Base-by-base conservation (phyloP, 1,140 invertebrate genomes). In the Plutomurus gul region DNA sequence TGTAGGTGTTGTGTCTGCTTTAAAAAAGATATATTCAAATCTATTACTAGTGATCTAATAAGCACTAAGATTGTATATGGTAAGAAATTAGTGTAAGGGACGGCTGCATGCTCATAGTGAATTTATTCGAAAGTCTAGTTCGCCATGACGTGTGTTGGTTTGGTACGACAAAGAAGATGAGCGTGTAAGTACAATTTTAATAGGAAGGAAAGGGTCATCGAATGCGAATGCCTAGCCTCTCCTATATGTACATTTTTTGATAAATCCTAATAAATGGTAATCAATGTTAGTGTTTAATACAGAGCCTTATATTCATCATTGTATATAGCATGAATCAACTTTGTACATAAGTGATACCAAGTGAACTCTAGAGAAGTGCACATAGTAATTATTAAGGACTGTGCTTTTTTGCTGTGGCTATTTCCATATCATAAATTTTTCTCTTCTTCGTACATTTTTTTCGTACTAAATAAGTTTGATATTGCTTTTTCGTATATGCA, bases 161-260 rank as follows among this genome's bases (percentile, higher is more conserved):
- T 72, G 73, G 47, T 27, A 75, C 30, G 47, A 51, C 20, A 56
- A 79, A 70, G 77, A 75, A 79, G 6, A 60, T 39, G 76, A 78
- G 82, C 76, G 82, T 83, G 82, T 83, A 83, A 83, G 82, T 83
- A 83, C 82, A 83, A 83, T 83, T 82, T 83, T 74, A 77, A 60
- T 65, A 51, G 49, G 81, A 75, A 78, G 81, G 76, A 75, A 46
- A 75, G 60, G 71, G 76, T 33, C 71, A 79, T 79, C 77, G 60
- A 72, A 56, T 75, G 56, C 56, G 73, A 75, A 79, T 65, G 56
- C 78, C 78, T 71, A 75, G 56, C 78, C 78, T 75, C 78, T 79
- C 78, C 78, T 79, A 74, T 13, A 74, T 74, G 72, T 74, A 74
- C 72, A 74, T 74, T 72, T 72, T 72, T 72, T 43, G 70, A 72